Evolutionary conservation across 2,113 vertebrate species (phyloP), one percentile per base, ranked within the genome.

Genomic region (Rousettus leschenaultii): DNA sequence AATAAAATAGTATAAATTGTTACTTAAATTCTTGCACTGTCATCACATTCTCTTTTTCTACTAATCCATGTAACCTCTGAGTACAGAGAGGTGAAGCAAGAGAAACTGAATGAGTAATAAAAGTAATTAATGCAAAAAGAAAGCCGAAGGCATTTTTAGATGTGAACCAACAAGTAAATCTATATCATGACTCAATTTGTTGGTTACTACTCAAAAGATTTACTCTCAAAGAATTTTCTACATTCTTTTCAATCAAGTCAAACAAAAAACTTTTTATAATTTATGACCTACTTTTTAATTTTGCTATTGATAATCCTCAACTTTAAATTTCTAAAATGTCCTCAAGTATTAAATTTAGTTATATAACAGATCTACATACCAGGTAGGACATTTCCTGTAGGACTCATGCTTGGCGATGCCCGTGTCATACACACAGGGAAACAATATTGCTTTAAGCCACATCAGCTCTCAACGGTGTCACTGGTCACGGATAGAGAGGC

Each of bases 391-490:
- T 11, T 48, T 48, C 48, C 70, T 48, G 1, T 15, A 61, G 68
- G 57, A 84, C 10, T 66, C 43, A 2, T 6, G 33, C 4, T 18
- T 65, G 24, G 40, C 40, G 73, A 94, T 51, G 18, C 21, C 68
- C 12, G 13, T 65, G 55, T n/a, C 71, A 95, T 28, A 65, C 78
- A 89, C 66, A 53, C 30, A 82, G 87, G 51, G 84, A 95, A 86
- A 82, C 71, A 96, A 71, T 85, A 95, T 95, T 93, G 77, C 73
- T 95, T 91, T 57, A 93, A 93, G 53, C 77, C 89, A 85, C 68
- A 24, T 85, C 90, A 61, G 65, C 57, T 97, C 91, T 77, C 38
- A 0, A 14, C 75, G 14, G 38, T 78, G 48, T 85, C 94, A 66
- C 77, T 94, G 97, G 93, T 74, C 89, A 65, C 0, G 15, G 26